Base-by-base conservation (phyloP, 2,888 invertebrate genomes). In the Hermaeophaga mercurialis region DNA sequence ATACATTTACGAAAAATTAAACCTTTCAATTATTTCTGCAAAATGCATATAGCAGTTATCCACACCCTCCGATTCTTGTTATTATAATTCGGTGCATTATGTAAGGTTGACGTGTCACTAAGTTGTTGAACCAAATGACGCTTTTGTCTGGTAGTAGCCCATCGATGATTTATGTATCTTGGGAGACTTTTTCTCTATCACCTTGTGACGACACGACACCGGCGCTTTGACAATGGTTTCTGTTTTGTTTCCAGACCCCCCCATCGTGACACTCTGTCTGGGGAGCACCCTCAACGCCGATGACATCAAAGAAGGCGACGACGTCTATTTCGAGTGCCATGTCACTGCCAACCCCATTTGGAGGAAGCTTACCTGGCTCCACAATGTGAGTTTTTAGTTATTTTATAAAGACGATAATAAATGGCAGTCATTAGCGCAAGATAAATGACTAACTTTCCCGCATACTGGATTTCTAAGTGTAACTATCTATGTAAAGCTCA, bases 281-380 rank as follows among this genome's bases (percentile, higher is more conserved):
- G 94, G 94, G 72, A 90, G 90, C 73, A 92, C 92, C 56, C 81
- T 94, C 66, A 88, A 89, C 70, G 87, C 91, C 55, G 88, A 89
- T 65, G 92, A 93, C 80, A 94, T 94, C 80, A 94, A 93, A 78
- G 94, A 94, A 79, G 92, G 93, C 47, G 93, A 92, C 73, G 93
- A 93, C 80, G 92, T 93, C 58, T 93, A 93, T 81, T 93, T 94
- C 79, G 94, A 94, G 81, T 94, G 94, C 80, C 91, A 91, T 81
- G 91, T 94, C 72, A 87, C 89, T 72, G 90, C 94, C 69, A 92
- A 93, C 80, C 94, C 94, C 28, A 86, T 87, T 61, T 90, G 89
- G 81, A 84, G 90, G 72, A 89, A 90, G 72, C 85, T 94, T 63
- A 85, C 89, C 66, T 94, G 94, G 94, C 82, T 90, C 67, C 92